These are phyloP conservation scores for Sceliomorpha sp. DNA, from an alignment of 2,888 invertebrate species.

Conservation along the genomic window DNA sequence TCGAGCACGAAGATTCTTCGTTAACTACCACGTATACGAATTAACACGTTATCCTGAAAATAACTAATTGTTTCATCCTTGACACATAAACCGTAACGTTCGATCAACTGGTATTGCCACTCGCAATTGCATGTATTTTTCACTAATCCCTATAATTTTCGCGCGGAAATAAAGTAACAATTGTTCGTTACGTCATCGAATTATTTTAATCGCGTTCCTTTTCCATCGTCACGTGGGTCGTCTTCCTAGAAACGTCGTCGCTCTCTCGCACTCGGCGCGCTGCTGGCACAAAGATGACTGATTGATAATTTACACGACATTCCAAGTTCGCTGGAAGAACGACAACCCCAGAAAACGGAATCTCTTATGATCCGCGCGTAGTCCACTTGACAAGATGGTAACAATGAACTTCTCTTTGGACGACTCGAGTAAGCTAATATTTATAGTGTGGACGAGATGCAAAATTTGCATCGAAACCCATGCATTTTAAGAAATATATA, in stretches of 20 bases:
- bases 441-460: constrained; percentile 54
- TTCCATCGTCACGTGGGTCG: no score
- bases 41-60: constrained; percentile 15
- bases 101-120: constrained; percentile 2
- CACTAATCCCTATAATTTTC: no score
- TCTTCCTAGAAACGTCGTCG: no score
- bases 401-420: constrained; percentile 50
- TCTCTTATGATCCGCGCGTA: constrained; percentile 43
- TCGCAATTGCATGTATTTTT: background rate
- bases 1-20: background rate
- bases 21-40: background rate
- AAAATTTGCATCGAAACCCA: constrained; percentile 59
- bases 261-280: no score
- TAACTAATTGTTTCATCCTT: constrained; percentile 22
- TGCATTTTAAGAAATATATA: constrained; percentile 55
- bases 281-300: no score
- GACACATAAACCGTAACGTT: constrained; percentile 11
- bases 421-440: constrained; percentile 54
- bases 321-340: constrained; percentile 17
- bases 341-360: constrained; percentile 33
- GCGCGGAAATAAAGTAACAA: no score
- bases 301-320: constrained; percentile 5
- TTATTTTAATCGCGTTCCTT: no score
- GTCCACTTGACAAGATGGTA: constrained; percentile 45
- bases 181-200: no score